Conservation (phyloP, 2,113 vertebrate genomes). For the Heterochromis multidens region DNA sequence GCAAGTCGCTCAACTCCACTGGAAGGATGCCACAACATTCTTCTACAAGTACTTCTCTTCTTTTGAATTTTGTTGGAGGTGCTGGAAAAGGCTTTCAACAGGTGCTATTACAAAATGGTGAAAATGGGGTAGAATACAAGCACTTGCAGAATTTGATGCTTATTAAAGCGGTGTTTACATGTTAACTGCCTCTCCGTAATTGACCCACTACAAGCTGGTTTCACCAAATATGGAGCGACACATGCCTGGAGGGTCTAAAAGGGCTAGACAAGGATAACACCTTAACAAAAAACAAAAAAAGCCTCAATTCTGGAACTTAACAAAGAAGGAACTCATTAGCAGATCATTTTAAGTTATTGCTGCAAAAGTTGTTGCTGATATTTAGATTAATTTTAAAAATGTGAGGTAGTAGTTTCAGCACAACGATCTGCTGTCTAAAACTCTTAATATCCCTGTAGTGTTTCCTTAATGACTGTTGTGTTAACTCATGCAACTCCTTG, state of each 20-base stretch:
- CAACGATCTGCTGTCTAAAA: neutral
- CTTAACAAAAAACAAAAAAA: neutral
- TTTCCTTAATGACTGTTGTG: too few relatives aligned
- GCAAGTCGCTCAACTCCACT: constrained; percentile 48
- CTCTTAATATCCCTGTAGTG: neutral
- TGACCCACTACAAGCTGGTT: neutral
- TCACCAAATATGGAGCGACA: constrained; percentile 4
- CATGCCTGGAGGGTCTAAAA: neutral
- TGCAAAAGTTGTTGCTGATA: neutral
- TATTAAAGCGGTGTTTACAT: constrained; percentile 26
- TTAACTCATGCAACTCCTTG: too few relatives aligned
- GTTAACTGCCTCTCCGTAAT: constrained; percentile 8
- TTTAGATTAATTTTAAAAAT: neutral
- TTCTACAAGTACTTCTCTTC: constrained; percentile 44
- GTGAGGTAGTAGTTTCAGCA: neutral
- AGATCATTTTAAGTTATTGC: neutral
- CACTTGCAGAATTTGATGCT: constrained; percentile 15
- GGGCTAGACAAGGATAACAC: neutral
- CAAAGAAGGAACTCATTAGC: neutral
- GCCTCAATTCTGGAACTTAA: neutral
- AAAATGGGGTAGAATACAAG: constrained; percentile 21
- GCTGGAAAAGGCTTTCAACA: constrained; percentile 37
- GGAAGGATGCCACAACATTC: constrained; percentile 63
- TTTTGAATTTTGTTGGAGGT: constrained; percentile 49
- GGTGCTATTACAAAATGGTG: constrained; percentile 30